Base-by-base conservation (phyloP, 2,888 invertebrate species). In the Eupithecia insigniata region DNA sequence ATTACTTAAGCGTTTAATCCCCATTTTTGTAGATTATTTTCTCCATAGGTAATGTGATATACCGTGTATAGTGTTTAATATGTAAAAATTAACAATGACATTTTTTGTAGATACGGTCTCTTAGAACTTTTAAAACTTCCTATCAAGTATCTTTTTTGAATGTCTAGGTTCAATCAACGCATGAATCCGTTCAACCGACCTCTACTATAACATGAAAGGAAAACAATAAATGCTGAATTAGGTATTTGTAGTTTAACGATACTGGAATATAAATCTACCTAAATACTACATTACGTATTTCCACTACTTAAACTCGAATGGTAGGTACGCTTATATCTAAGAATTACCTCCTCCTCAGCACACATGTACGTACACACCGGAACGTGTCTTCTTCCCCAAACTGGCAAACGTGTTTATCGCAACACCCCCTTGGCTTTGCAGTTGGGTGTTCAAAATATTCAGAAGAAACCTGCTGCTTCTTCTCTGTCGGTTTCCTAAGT, bases 21-120 rank as follows among this genome's bases (percentile, higher is more conserved):
- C n/a, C 46, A 22, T 46, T 46, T 46, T 22, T 46, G 46, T 46
- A 46, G 46, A 46, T 46, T n/a, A n/a, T 43, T 46, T 46, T 46
- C 46, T 10, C 46, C n/a, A 46, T 46, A n/a, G n/a, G n/a, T n/a
- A 46, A 7, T n/a, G 0, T 8, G n/a, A 46, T 46, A 46, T n/a
- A 39, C 1, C 3, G n/a, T 16, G 18, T 16, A 14, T 16, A 39
- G 0, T n/a, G n/a, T n/a, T 46, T 7, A 2, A 51, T 10, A 22
- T 22, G 3, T 12, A 22, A 22, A n/a, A 22, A 51, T 51, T 51
- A 22, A 51, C 22, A 51, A 51, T 51, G 51, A n/a, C 14, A 2
- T 39, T 16, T 16, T 43, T 8, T 46, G 46, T n/a, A 7, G 7
- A n/a, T 46, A 46, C 18, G 18, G 46, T 46, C 18, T 46, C n/a